A percentile compares a stretch with the other conserved stretches of the same genome.
phyloP scores from a whole-genome alignment of 2,113 vertebrate species.

The Nothoprocta perdicaria region DNA sequence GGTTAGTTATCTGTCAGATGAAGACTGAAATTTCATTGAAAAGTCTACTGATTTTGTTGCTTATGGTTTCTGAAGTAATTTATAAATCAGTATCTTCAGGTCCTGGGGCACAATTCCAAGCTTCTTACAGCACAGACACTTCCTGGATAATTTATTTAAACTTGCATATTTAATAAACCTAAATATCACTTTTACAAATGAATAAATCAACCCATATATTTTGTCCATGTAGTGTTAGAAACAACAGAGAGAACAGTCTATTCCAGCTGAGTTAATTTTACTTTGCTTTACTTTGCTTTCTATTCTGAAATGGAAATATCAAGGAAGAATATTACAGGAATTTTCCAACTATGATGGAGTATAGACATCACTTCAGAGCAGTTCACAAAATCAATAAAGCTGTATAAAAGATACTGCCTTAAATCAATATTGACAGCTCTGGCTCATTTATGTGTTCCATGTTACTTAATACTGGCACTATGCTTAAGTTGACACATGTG shows the following conservation, averaged over 20 bases:
- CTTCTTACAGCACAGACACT: neutral
- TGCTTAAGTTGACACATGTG: neutral
- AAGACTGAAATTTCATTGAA: neutral
- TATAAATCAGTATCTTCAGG: neutral
- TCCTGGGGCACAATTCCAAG: neutral
- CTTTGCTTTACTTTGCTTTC: neutral
- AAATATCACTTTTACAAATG: neutral
- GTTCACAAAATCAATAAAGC: constrained; percentile 56
- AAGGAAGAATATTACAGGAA: constrained; percentile 6
- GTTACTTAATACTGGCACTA: neutral
- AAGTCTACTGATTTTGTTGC: neutral
- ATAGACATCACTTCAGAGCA: constrained; percentile 43
- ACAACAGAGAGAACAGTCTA: neutral
- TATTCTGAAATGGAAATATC: constrained; percentile 10
- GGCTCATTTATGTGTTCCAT: neutral
- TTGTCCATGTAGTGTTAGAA: fast-evolving
- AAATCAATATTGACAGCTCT: constrained; percentile 62
- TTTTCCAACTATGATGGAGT: constrained; percentile 40
- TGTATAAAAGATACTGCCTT: constrained; percentile 53
- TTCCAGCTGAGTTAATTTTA: constrained; percentile 15
- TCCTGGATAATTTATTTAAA: neutral
- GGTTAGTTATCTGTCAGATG: constrained; percentile 76
- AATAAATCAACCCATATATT: neutral
- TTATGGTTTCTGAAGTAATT: neutral
- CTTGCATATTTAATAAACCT: neutral